phyloP scores from a whole-genome alignment of 2,113 vertebrate genomes.

The Pionites leucogaster region DNA sequence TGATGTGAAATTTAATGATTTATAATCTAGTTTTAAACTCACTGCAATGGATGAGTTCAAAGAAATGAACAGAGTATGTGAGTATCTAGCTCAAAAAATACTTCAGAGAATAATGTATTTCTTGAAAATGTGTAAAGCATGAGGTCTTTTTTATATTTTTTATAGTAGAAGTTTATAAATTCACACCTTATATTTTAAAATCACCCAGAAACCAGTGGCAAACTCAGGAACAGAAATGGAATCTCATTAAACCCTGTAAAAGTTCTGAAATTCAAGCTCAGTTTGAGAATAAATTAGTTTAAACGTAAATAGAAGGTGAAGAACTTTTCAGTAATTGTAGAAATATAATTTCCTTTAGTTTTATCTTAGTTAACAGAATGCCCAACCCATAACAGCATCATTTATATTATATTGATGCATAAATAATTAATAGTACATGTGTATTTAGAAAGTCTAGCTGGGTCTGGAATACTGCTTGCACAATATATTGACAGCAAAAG shows the following conservation, averaged over 20 bases:
- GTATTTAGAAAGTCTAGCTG: background rate
- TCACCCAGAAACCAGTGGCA: background rate
- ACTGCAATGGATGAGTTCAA: slow-evolving; percentile 47
- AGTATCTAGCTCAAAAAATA: slow-evolving; percentile 29
- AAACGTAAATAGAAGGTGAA: background rate
- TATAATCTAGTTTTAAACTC: slow-evolving; percentile 59
- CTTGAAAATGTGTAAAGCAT: slow-evolving; percentile 1
- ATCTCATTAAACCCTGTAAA: background rate
- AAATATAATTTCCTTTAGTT: background rate
- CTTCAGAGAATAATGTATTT: slow-evolving; percentile 14
- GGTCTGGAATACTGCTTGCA: background rate
- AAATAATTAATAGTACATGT: background rate
- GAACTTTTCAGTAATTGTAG: background rate
- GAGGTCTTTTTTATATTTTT: background rate
- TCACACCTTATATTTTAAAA: background rate
- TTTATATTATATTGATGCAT: background rate
- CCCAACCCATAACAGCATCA: background rate
- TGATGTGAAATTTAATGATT: slow-evolving; percentile 62
- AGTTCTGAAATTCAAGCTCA: background rate
- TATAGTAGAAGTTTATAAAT: background rate
- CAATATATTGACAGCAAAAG: background rate
- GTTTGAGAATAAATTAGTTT: background rate
- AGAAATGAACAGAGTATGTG: slow-evolving; percentile 32
- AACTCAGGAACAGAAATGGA: background rate
- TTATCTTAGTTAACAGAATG: background rate